Percentiles rank a stretch among this genome's conserved stretches.
phyloP scores from a whole-genome alignment of 1,140 invertebrate species.

The Nephila pilipes region DNA sequence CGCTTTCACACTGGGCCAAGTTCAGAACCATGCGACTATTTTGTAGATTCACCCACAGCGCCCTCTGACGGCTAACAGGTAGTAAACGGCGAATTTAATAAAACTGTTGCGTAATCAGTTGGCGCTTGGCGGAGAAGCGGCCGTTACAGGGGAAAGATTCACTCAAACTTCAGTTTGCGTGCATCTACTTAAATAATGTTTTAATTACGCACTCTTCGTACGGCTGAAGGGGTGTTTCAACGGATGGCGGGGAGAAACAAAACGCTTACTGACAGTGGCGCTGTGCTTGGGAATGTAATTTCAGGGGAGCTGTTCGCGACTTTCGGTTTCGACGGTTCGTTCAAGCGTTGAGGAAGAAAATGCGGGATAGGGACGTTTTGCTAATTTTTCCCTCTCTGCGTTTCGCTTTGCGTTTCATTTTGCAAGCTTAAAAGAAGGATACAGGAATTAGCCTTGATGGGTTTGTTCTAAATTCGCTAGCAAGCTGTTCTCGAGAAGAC shows the following conservation, averaged over 20 bases:
- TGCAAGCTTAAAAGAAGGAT: too few relatives aligned
- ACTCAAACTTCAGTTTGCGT: not conserved
- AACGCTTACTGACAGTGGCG: not conserved
- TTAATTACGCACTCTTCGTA: slow-evolving; percentile 16
- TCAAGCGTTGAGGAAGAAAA: not conserved
- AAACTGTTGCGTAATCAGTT: slow-evolving; percentile 56
- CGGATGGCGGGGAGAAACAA: not conserved
- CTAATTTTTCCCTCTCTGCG: not conserved
- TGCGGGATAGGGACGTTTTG: not conserved
- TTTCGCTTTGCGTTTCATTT: too few relatives aligned
- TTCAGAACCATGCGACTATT: slow-evolving; percentile 55
- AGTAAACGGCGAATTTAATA: slow-evolving; percentile 39
- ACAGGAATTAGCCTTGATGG: too few relatives aligned
- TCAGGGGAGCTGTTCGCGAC: not conserved
- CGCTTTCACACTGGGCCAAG: slow-evolving; percentile 49
- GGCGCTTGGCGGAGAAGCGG: not conserved
- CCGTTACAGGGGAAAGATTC: not conserved
- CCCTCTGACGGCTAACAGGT: slow-evolving; percentile 46
- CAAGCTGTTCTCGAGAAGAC: too few relatives aligned
- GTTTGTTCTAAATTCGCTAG: too few relatives aligned
- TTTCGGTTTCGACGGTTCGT: not conserved
- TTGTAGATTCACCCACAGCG: slow-evolving; percentile 29
- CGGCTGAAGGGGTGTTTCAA: not conserved
- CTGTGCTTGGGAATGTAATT: not conserved
- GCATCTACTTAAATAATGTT: not conserved